Conservation (phyloP, 35 echinoderm and acorn worm species). For the Stichopus chloronotus region DNA sequence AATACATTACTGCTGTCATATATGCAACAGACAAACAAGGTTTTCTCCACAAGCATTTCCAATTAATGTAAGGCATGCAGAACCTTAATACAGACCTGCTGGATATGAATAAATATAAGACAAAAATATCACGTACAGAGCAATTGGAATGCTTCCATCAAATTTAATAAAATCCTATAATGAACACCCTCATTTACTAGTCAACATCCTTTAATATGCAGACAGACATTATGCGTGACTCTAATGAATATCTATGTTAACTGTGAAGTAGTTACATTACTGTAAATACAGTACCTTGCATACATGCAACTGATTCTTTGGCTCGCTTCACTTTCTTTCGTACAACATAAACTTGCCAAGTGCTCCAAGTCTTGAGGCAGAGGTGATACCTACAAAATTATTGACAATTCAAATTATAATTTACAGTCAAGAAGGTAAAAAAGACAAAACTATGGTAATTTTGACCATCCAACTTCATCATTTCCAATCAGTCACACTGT, state of each 20-base stretch:
- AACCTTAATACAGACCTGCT: too few species aligned
- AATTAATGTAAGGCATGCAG: too few species aligned
- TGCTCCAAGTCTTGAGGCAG: slow-evolving; percentile 10
- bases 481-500: not conserved
- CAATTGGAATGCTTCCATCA: too few species aligned
- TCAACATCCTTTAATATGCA: not conserved
- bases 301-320: slow-evolving; percentile 1
- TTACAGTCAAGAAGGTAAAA: not conserved
- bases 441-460: not conserved
- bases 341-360: slow-evolving; percentile 38
- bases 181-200: too few species aligned
- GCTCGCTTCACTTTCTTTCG: slow-evolving; percentile 33
- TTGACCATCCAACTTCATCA: too few species aligned
- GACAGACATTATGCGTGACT: not conserved
- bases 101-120: too few species aligned
- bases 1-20: too few species aligned
- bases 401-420: not conserved
- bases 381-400: slow-evolving; percentile 23
- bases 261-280: not conserved
- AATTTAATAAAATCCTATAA: too few species aligned
- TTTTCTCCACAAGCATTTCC: too few species aligned
- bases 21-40: too few species aligned
- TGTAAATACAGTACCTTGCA: slow-evolving; percentile 28
- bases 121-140: too few species aligned
- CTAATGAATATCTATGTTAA: too few species aligned